phyloP scores from a whole-genome alignment of 2,888 invertebrate species.

The Drosophila dives region DNA sequence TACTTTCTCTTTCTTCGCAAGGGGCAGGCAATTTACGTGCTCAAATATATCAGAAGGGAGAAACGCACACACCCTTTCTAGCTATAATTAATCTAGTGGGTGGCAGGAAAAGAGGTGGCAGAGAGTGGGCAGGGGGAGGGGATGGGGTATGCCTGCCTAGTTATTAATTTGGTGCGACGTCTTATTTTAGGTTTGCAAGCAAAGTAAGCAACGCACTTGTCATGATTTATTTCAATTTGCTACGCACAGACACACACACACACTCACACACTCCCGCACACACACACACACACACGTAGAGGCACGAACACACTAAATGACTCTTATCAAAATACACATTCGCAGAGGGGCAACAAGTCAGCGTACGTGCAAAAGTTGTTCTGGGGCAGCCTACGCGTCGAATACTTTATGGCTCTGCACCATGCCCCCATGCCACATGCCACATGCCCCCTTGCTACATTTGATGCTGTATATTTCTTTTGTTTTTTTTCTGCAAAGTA shows the following conservation, averaged over 20 bases:
- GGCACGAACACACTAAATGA: slow-evolving; percentile 43
- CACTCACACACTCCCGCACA: slow-evolving; percentile 2
- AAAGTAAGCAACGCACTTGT: slow-evolving; percentile 65
- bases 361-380: slow-evolving; percentile 58
- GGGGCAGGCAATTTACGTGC: slow-evolving; percentile 47
- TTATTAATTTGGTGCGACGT: slow-evolving; percentile 57
- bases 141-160: slow-evolving; percentile 39
- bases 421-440: background rate
- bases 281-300: slow-evolving; percentile 25
- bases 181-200: slow-evolving; percentile 33
- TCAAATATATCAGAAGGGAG: slow-evolving; percentile 42
- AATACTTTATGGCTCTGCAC: slow-evolving; percentile 44
- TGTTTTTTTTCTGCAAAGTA: slow-evolving; percentile 40
- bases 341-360: slow-evolving; percentile 58
- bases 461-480: slow-evolving; percentile 17
- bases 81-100: slow-evolving; percentile 61
- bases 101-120: background rate
- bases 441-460: background rate
- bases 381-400: slow-evolving; percentile 47
- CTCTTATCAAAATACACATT: slow-evolving; percentile 57
- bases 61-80: slow-evolving; percentile 11
- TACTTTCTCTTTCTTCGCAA: slow-evolving; percentile 1
- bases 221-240: slow-evolving; percentile 77
- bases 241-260: slow-evolving; percentile 37
- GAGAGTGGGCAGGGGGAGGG: too few species aligned